phyloP scores from a whole-genome alignment of 2,797 vertebrate species.

The Podargus strigoides region DNA sequence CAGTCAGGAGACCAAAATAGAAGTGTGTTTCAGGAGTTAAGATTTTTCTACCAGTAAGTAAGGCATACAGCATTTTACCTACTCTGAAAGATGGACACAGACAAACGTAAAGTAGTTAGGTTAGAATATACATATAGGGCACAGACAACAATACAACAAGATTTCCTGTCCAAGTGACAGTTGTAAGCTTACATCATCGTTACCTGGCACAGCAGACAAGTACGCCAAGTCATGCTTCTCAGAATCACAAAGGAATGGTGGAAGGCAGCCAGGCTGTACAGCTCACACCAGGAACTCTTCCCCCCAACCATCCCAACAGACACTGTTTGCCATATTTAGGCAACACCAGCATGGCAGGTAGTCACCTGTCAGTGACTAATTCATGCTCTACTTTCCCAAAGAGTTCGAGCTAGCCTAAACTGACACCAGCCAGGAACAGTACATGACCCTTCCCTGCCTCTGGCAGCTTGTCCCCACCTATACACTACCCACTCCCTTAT shows the following conservation, averaged over 20 bases:
- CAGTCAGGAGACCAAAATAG: not conserved
- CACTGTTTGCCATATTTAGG: not conserved
- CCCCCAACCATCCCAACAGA: not conserved
- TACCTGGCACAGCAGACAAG: not conserved
- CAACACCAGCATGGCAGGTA: accelerated
- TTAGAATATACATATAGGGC: accelerated
- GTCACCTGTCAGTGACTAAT: not conserved
- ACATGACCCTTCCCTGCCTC: not conserved
- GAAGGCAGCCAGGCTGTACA: not conserved
- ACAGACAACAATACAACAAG: not conserved
- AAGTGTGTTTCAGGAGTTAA: not conserved
- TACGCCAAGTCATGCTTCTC: not conserved
- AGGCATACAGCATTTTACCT: not conserved
- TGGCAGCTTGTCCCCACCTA: not conserved
- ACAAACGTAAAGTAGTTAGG: not conserved
- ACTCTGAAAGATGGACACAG: not conserved
- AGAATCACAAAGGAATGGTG: not conserved
- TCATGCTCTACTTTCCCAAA: not conserved
- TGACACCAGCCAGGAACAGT: not conserved
- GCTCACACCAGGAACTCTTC: not conserved
- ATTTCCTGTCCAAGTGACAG: not conserved
- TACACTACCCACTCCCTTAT: not conserved
- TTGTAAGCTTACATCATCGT: not conserved
- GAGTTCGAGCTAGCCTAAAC: not conserved
- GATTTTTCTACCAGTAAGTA: not conserved